These are phyloP conservation scores for Temnothorax curvispinosus DNA, from an alignment of 1,140 invertebrate species.

Conservation along the genomic window DNA sequence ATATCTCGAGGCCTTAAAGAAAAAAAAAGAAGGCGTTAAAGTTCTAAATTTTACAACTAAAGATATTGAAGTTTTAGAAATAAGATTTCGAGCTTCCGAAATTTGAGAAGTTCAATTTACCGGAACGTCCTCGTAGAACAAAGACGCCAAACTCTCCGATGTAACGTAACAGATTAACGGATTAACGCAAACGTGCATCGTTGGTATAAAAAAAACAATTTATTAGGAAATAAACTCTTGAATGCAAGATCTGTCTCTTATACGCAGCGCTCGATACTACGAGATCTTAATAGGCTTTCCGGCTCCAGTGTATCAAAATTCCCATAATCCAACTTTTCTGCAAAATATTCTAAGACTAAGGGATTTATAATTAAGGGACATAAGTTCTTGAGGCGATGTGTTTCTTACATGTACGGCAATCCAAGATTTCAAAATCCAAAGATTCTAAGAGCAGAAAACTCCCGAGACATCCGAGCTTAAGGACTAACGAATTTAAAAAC, in stretches of 20 bases:
- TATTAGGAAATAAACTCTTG: neutral
- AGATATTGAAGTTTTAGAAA: neutral
- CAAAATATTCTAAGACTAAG: constrained; percentile 3
- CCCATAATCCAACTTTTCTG: neutral
- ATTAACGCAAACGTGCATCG: constrained; percentile 18
- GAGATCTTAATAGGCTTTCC: neutral
- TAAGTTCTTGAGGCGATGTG: neutral
- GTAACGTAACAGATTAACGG: constrained; percentile 27
- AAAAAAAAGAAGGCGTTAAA: neutral
- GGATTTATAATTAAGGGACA: neutral
- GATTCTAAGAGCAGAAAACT: neutral
- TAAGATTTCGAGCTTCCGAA: neutral
- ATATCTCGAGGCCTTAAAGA: neutral
- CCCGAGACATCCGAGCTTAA: neutral
- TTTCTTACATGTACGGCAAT: constrained; percentile 1
- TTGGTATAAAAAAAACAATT: constrained; percentile 39
- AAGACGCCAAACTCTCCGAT: neutral
- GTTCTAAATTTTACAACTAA: neutral
- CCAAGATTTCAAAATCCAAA: constrained; percentile 32
- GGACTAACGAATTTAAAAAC: neutral
- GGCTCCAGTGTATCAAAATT: neutral
- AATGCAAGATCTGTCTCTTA: constrained; percentile 26
- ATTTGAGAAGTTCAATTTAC: neutral
- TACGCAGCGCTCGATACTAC: neutral
- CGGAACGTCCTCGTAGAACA: neutral